Evolutionary conservation across 2,888 invertebrate genomes (phyloP).

Genomic region (Aradus depressus): DNA sequence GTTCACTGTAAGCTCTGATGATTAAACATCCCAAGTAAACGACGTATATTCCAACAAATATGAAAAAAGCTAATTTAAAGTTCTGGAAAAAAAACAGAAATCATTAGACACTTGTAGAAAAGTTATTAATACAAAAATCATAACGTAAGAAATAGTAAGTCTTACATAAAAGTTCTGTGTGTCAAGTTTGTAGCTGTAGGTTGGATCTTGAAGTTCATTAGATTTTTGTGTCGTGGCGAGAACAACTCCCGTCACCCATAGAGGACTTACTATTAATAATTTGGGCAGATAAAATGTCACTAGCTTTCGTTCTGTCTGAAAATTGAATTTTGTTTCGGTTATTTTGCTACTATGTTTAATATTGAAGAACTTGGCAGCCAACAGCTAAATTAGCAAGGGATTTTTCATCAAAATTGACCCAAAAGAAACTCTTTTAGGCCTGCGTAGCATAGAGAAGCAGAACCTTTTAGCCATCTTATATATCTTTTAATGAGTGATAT

Average conservation of each 20-base stretch:
- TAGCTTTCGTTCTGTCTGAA: constrained; percentile 75
- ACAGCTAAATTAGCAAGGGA: too few species aligned
- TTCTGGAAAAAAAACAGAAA: constrained; percentile 48
- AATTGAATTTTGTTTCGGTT: constrained; percentile 17
- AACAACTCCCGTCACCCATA: constrained; percentile 78
- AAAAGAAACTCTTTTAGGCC: too few species aligned
- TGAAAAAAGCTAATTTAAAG: constrained; percentile 82
- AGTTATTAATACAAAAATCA: neutral
- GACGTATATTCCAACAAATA: constrained; percentile 71
- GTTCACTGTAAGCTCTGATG: constrained; percentile 82
- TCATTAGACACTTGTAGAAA: neutral
- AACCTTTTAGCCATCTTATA: too few species aligned
- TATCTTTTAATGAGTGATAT: too few species aligned
- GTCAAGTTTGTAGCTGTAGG: constrained; percentile 80
- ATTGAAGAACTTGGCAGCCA: too few species aligned
- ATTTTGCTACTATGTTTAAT: too few species aligned
- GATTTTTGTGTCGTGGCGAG: constrained; percentile 83
- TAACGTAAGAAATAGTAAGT: neutral
- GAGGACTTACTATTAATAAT: constrained; percentile 67
- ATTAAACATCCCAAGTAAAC: constrained; percentile 73
- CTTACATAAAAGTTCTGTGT: constrained; percentile 67
- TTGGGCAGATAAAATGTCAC: constrained; percentile 85
- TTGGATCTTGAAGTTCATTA: constrained; percentile 79
- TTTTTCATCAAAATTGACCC: too few species aligned
- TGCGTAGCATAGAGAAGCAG: too few species aligned